Conservation (phyloP, 2,113 vertebrate species). For the Cervus canadensis region DNA sequence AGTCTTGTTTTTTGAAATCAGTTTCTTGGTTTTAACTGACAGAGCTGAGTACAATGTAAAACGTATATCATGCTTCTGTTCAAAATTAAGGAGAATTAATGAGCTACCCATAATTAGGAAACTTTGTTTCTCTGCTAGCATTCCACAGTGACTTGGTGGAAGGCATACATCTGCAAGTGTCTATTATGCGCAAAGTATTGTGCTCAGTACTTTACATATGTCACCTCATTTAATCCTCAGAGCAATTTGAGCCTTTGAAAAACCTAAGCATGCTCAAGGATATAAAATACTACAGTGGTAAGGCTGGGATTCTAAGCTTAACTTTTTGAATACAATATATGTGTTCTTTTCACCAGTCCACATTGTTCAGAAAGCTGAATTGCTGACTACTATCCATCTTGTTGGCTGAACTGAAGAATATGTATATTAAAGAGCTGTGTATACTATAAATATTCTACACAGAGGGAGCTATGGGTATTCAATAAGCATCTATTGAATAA, state of each 20-base stretch:
- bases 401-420: neutral
- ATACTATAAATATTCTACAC: neutral
- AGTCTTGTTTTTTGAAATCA: neutral
- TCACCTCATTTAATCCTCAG: slow-evolving; percentile 12
- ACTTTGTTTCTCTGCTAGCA: neutral
- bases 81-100: slow-evolving; percentile 27
- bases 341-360: slow-evolving; percentile 14
- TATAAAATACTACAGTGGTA: slow-evolving; percentile 33
- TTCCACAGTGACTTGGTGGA: neutral
- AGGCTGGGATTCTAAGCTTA: slow-evolving; percentile 1
- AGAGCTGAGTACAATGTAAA: neutral
- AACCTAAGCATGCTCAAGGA: slow-evolving; percentile 1
- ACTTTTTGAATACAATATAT: slow-evolving; percentile 30
- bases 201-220: slow-evolving; percentile 28
- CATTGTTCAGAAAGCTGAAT: neutral
- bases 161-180: neutral
- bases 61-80: neutral
- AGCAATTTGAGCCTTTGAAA: slow-evolving; percentile 42
- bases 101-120: neutral
- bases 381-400: neutral
- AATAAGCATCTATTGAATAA: neutral
- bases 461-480: neutral
- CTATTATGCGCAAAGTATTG: slow-evolving; percentile 11
- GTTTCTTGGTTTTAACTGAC: neutral
- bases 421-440: neutral